phyloP scores from a whole-genome alignment of 2,888 invertebrate species.

The Dryadula phaetusa region DNA sequence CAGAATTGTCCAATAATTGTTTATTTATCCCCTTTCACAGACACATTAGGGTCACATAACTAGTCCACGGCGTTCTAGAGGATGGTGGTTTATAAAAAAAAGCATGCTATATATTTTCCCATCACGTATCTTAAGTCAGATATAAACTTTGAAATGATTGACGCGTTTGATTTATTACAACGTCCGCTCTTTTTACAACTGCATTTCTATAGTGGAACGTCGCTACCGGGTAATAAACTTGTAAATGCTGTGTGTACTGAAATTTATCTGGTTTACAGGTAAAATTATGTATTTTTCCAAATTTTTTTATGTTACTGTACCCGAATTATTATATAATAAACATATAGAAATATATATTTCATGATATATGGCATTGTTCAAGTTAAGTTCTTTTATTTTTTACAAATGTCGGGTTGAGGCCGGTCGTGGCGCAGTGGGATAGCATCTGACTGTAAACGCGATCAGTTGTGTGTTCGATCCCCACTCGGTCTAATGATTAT shows the following conservation, averaged over 20 bases:
- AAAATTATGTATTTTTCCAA: not conserved
- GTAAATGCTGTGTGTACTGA: not conserved
- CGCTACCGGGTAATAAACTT: constrained; percentile 9
- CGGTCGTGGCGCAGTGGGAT: too few species aligned
- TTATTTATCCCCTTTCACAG: not conserved
- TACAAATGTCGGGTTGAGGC: too few species aligned
- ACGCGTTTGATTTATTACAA: constrained; percentile 25
- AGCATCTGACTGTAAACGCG: too few species aligned
- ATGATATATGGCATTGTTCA: too few species aligned
- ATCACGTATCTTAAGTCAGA: constrained; percentile 20
- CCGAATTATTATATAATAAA: too few species aligned
- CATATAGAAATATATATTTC: too few species aligned
- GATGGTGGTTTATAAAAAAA: constrained; percentile 8
- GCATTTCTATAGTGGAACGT: not conserved
- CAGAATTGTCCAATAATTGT: too few species aligned
- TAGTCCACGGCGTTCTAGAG: constrained; percentile 10
- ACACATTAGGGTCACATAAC: constrained; percentile 6
- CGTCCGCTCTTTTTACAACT: constrained; percentile 17
- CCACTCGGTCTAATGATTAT: too few species aligned
- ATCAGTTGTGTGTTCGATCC: too few species aligned
- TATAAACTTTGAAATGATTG: constrained; percentile 26
- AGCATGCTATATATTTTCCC: constrained; percentile 14
- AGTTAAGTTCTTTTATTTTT: too few species aligned
- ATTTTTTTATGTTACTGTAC: too few species aligned
- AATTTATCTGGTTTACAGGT: not conserved